Base-by-base conservation (phyloP, 2,113 vertebrate genomes). In the Mionectes macconnelli region DNA sequence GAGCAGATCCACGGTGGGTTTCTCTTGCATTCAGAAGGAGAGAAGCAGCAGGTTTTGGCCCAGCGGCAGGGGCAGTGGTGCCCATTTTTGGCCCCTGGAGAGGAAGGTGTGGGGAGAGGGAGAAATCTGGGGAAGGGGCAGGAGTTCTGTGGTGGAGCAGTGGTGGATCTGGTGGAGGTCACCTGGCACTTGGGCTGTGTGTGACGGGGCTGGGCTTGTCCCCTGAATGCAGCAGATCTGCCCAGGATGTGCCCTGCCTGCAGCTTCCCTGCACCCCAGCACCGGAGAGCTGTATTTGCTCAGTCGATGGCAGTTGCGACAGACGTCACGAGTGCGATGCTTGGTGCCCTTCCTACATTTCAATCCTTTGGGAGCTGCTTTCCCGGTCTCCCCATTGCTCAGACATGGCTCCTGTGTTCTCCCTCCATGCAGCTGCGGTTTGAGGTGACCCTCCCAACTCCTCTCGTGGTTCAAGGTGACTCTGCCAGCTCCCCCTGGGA, bases 261-360 rank as follows among this genome's bases (percentile, higher is more conserved):
- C 55, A 37, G 42, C 50, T 18, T 30, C 78, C n/a, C 45, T 0
- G n/a, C 17, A 40, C 62, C 6, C 5, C 8, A 2, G 11, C 7
- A 37, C 79, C 18, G 7, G 45, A 2, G 30, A 0, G 53, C 5
- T 0, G 27, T 15, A 1, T 55, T 64, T 42, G 95, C 64, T 52
- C 69, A 8, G 8, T 6, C 11, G 5, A 9, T 35, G 30, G 4
- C 45, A 23, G 68, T 6, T 10, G 49, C 1, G 21, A 9, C 50
- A 14, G 12, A 10, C 10, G 0, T 25, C 67, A 3, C 0, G 3
- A 16, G 79, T 15, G 44, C 2, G 22, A 1, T 12, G 4, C 33
- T 42, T 7, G 1, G 27, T 8, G 57, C 47, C 37, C 55, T 37
- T 11, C 47, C 16, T 35, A 7, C 24, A 0, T 44, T 79, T 8